Conservation (phyloP, 2,797 vertebrate genomes). For the Poeciliopsis gracilis region DNA sequence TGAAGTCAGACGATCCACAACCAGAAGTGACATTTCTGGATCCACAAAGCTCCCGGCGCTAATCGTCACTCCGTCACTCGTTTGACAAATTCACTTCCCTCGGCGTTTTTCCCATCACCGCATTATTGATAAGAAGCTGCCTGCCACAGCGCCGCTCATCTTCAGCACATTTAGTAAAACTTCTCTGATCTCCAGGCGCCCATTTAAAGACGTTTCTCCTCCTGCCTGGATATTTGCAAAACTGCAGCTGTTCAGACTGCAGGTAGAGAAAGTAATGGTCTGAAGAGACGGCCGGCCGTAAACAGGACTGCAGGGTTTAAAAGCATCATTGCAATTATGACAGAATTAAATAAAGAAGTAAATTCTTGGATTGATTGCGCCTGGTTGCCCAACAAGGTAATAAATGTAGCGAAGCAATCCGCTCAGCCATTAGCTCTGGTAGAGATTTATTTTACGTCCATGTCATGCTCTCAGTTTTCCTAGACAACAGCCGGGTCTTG, state of each 20-base stretch:
- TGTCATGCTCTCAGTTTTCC: slow-evolving; percentile 53
- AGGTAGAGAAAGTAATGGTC: slow-evolving; percentile 11
- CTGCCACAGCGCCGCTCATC: slow-evolving; percentile 18
- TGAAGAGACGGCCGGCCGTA: background rate
- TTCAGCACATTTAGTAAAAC: slow-evolving; percentile 16
- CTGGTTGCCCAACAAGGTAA: slow-evolving; percentile 6
- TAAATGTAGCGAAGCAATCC: slow-evolving; percentile 41
- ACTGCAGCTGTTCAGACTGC: slow-evolving; percentile 5
- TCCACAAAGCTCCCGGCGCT: slow-evolving; percentile 12
- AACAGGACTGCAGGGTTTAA: background rate
- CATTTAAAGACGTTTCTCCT: slow-evolving; percentile 8
- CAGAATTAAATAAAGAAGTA: slow-evolving; percentile 1
- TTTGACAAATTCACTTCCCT: slow-evolving; percentile 35
- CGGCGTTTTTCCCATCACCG: slow-evolving; percentile 42
- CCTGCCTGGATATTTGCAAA: background rate
- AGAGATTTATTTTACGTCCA: slow-evolving; percentile 54
- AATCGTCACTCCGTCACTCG: slow-evolving; percentile 36
- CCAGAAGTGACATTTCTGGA: slow-evolving; percentile 30
- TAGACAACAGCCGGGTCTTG: slow-evolving; percentile 57
- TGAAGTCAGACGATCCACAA: slow-evolving; percentile 13
- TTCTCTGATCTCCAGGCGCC: slow-evolving; percentile 1
- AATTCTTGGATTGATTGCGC: slow-evolving; percentile 35
- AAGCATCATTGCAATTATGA: slow-evolving; percentile 13
- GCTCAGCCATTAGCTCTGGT: slow-evolving; percentile 39
- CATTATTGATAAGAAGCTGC: slow-evolving; percentile 23